Evolutionary conservation across 2,113 vertebrate genomes (phyloP).

Genomic region (Ardeotis arabs): DNA sequence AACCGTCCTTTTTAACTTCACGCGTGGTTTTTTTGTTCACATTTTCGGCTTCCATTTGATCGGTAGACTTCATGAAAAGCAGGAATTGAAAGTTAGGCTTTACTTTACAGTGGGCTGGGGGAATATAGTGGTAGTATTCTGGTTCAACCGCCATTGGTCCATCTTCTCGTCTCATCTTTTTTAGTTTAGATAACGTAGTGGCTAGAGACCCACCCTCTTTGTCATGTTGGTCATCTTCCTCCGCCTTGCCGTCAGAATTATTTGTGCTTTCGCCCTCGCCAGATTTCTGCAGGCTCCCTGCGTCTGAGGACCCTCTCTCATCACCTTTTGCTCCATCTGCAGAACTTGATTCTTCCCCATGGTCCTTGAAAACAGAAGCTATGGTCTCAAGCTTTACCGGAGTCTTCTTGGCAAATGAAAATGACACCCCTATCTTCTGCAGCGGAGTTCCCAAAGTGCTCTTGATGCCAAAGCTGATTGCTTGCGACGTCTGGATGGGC

Average conservation of each 20-base stretch:
- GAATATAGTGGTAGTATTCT: conserved; percentile 97
- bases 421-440: conserved; percentile 94
- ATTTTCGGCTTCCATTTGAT: conserved; percentile 82
- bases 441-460: conserved; percentile 74
- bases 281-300: conserved; percentile 61
- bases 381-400: conserved; percentile 94
- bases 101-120: conserved; percentile 95
- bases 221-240: conserved; percentile 75
- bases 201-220: conserved; percentile 87
- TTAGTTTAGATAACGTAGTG: conserved; percentile 92
- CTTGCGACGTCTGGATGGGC: conserved; percentile 66
- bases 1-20: conserved; percentile 70
- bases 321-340: conserved; percentile 84
- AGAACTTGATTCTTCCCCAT: conserved; percentile 82
- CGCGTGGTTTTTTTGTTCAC: conserved; percentile 36
- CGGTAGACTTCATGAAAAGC: conserved; percentile 95
- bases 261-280: conserved; percentile 76
- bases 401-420: conserved; percentile 97
- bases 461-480: conserved; percentile 84
- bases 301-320: conserved; percentile 72
- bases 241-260: conserved; percentile 68
- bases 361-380: conserved; percentile 94
- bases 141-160: conserved; percentile 85
- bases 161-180: conserved; percentile 95
- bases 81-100: conserved; percentile 98